These are phyloP conservation scores for Guaruba guarouba DNA, from an alignment of 2,113 vertebrate genomes.

Conservation along the genomic window DNA sequence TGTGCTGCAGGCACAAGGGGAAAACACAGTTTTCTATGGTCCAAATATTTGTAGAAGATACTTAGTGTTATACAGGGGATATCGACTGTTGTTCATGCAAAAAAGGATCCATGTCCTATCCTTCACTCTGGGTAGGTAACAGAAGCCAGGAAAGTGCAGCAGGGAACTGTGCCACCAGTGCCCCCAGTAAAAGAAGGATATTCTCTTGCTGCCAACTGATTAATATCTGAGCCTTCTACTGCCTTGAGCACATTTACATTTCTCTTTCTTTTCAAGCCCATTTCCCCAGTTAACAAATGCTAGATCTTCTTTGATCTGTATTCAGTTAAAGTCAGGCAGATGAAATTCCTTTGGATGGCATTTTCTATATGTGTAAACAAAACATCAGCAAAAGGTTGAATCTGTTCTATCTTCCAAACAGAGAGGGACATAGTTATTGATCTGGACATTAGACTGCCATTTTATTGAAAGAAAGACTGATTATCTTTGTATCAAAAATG, in stretches of 20 bases:
- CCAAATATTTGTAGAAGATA: not conserved
- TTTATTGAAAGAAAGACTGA: constrained; percentile 43
- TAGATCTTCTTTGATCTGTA: not conserved
- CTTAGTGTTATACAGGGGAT: not conserved
- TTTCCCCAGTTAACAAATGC: not conserved
- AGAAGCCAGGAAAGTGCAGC: not conserved
- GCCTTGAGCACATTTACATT: not conserved
- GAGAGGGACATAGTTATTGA: constrained; percentile 27
- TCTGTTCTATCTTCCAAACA: not conserved
- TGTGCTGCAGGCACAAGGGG: not conserved
- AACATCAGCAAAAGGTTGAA: constrained; percentile 40
- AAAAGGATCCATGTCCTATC: not conserved
- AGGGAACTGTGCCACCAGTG: not conserved
- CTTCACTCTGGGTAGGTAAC: not conserved
- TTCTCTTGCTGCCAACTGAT: not conserved
- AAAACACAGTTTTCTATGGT: not conserved
- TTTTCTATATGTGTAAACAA: constrained; percentile 58
- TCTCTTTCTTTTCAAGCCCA: not conserved
- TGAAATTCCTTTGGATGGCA: not conserved
- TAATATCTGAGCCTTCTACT: not conserved
- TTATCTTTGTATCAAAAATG: constrained; percentile 28
- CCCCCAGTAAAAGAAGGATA: not conserved
- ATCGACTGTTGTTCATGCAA: not conserved
- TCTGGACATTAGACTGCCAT: not conserved
- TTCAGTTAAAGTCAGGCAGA: not conserved